Evolutionary conservation across 2,113 vertebrate species (phyloP).

Genomic region (Opisthocomus hoazin): DNA sequence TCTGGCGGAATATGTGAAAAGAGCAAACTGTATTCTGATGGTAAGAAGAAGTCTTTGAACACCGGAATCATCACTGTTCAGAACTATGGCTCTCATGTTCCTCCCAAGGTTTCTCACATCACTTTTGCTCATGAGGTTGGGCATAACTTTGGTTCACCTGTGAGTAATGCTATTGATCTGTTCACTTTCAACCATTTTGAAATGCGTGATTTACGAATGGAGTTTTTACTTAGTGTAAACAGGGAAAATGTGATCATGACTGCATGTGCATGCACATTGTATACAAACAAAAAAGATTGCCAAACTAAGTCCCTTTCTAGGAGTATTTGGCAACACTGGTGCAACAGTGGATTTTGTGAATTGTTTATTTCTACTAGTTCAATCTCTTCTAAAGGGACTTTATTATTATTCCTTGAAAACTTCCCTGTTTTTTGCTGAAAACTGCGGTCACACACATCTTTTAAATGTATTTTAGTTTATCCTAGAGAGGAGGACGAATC

Average conservation of each 20-base stretch:
- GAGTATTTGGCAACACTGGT: background rate
- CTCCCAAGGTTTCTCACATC: conserved; percentile 97
- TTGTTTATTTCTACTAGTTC: background rate
- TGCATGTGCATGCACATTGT: background rate
- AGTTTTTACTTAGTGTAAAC: background rate
- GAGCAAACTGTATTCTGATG: conserved; percentile 90
- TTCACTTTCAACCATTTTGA: background rate
- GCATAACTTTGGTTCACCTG: conserved; percentile 98
- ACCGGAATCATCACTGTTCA: conserved; percentile 98
- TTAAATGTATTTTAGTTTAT: background rate
- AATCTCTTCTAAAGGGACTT: background rate
- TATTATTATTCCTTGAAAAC: background rate
- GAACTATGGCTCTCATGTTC: conserved; percentile 97
- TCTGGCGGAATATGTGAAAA: conserved; percentile 98
- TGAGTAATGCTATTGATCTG: conserved; percentile 70
- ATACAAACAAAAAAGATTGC: background rate
- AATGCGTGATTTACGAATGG: rapidly evolving
- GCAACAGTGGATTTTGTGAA: background rate
- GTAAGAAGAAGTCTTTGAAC: conserved; percentile 95
- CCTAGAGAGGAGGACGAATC: background rate
- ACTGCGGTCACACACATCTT: background rate
- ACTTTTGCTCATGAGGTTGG: conserved; percentile 98
- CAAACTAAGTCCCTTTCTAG: background rate
- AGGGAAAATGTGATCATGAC: background rate
- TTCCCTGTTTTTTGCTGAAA: background rate